These are phyloP conservation scores for Phoenicopterus ruber DNA, from an alignment of 2,113 vertebrate species.

Conservation along the genomic window DNA sequence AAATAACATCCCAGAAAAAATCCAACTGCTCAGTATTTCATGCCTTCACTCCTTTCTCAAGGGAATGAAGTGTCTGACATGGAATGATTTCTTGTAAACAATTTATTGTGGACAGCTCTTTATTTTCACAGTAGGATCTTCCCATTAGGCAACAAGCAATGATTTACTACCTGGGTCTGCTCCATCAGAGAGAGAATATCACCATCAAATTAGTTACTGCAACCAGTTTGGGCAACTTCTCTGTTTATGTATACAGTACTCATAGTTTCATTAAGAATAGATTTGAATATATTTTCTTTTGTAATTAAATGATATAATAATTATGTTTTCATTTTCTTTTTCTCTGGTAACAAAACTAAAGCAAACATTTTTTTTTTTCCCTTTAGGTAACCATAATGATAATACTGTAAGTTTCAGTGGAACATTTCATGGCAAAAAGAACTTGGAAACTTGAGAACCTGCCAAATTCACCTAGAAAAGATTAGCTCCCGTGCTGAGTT, in stretches of 20 bases:
- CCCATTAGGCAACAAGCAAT: conserved; percentile 27
- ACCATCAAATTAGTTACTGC: not conserved
- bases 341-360: not conserved
- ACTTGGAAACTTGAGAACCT: not conserved
- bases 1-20: not conserved
- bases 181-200: not conserved
- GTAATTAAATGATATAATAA: not conserved
- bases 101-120: conserved; percentile 41
- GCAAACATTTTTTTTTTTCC: not conserved
- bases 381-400: not conserved
- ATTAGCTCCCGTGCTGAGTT: not conserved
- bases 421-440: not conserved
- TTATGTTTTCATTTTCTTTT: not conserved
- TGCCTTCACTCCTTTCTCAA: not conserved
- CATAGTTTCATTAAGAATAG: not conserved
- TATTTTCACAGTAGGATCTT: conserved; percentile 53
- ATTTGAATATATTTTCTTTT: not conserved
- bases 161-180: conserved; percentile 30
- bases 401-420: not conserved
- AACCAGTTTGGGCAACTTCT: not conserved
- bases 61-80: not conserved
- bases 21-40: not conserved
- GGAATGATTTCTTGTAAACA: conserved; percentile 34
- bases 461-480: not conserved
- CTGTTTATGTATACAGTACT: not conserved